phyloP scores from a whole-genome alignment of 1,140 invertebrate species.

The Sitobion miscanthi region DNA sequence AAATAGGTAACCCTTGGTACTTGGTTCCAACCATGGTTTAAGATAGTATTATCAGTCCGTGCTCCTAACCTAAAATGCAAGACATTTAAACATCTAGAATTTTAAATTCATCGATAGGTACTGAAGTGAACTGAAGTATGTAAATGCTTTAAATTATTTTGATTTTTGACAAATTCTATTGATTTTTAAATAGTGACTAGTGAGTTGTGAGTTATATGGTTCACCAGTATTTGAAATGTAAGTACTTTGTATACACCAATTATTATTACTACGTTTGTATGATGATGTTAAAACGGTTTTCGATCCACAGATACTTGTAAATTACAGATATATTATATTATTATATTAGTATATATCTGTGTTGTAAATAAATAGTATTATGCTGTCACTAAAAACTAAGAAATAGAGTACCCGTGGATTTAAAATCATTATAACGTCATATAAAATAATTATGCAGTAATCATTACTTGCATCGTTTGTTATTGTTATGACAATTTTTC shows the following conservation, averaged over 20 bases:
- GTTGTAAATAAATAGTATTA: background rate
- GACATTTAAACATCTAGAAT: no score
- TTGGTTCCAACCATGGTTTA: no score
- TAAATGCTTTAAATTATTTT: no score
- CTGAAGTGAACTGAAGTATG: no score
- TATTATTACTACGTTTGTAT: background rate
- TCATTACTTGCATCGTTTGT: background rate
- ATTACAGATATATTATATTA: no score
- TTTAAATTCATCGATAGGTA: no score
- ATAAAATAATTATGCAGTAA: background rate
- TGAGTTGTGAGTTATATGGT: background rate
- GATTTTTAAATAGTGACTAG: background rate
- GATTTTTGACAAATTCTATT: background rate
- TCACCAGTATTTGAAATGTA: background rate
- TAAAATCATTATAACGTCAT: background rate
- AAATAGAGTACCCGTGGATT: background rate
- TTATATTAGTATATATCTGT: no score
- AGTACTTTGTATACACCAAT: background rate
- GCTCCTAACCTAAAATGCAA: no score
- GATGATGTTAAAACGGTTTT: background rate
- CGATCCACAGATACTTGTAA: background rate
- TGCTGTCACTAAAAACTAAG: background rate
- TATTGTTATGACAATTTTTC: background rate
- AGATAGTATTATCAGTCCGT: no score
- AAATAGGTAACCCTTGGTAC: background rate